Conservation (phyloP, 2,113 vertebrate genomes). For the Raja brachyura region DNA sequence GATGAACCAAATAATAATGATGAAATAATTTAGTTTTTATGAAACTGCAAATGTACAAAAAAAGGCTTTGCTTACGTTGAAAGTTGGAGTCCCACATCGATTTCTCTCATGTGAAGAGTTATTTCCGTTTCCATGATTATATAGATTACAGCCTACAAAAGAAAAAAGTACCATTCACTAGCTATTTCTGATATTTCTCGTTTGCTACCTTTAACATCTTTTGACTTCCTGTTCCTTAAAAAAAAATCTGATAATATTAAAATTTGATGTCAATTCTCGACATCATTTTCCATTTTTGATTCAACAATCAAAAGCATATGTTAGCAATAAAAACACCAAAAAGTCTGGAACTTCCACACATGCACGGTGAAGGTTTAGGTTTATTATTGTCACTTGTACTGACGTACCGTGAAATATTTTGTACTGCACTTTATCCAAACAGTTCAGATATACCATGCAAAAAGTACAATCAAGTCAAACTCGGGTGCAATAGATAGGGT, state of each 20-base stretch:
- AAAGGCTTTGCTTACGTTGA: slow-evolving; percentile 71
- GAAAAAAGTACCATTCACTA: slow-evolving; percentile 7
- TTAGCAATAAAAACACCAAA: no score
- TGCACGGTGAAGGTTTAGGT: no score
- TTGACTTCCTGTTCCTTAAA: background rate
- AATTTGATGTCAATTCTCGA: no score
- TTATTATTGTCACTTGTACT: no score
- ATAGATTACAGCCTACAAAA: slow-evolving; percentile 60
- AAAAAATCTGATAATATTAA: background rate
- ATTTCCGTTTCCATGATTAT: slow-evolving; percentile 71
- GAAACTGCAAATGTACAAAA: background rate
- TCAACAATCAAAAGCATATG: background rate
- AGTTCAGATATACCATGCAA: no score
- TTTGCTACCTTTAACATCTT: background rate
- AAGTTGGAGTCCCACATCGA: slow-evolving; percentile 63
- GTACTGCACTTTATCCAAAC: no score
- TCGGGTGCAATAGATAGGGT: no score
- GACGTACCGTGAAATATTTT: no score
- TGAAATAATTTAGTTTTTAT: background rate
- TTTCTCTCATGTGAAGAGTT: slow-evolving; percentile 62
- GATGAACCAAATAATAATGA: background rate
- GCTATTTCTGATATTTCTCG: background rate
- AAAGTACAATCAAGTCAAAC: no score
- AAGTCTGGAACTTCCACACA: no score
- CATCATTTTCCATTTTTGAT: background rate